Evolutionary conservation across 2,888 invertebrate genomes (phyloP).

Genomic region (Brenthis ino): DNA sequence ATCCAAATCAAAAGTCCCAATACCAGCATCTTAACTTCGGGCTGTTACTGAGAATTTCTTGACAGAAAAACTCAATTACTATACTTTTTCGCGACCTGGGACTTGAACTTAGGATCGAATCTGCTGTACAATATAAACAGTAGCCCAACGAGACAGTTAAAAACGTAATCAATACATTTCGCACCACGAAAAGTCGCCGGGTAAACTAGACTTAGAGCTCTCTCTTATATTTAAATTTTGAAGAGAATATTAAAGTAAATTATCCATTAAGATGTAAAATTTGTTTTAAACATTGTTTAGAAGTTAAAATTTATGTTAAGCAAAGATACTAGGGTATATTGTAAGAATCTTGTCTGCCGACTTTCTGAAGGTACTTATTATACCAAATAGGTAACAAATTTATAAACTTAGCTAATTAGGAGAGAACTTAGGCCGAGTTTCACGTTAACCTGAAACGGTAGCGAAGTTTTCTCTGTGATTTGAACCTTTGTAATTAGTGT

Average conservation of each 20-base stretch:
- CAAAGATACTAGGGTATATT: conserved; percentile 44
- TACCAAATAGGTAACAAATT: conserved; percentile 79
- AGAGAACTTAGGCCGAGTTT: conserved; percentile 62
- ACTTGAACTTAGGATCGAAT: no score
- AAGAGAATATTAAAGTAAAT: conserved; percentile 6
- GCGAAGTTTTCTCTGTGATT: conserved; percentile 68
- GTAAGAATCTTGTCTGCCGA: conserved; percentile 51
- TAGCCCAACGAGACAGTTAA: no score
- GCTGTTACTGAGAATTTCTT: no score
- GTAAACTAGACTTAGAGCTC: no score
- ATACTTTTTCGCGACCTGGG: no score
- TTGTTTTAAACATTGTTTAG: conserved; percentile 36
- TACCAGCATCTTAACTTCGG: no score
- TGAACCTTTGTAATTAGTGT: conserved; percentile 66
- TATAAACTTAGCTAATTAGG: conserved; percentile 76
- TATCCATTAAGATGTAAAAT: conserved; percentile 28
- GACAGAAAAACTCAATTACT: no score
- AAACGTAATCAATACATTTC: no score
- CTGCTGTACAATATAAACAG: no score
- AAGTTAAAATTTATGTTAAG: conserved; percentile 40
- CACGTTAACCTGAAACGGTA: conserved; percentile 66
- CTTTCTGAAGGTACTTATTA: conserved; percentile 66
- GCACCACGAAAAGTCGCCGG: no score
- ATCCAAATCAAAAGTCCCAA: no score
- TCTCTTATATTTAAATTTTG: no score